Conservation (phyloP, 2,113 vertebrate genomes). For the Protobothrops mucrosquamatus region DNA sequence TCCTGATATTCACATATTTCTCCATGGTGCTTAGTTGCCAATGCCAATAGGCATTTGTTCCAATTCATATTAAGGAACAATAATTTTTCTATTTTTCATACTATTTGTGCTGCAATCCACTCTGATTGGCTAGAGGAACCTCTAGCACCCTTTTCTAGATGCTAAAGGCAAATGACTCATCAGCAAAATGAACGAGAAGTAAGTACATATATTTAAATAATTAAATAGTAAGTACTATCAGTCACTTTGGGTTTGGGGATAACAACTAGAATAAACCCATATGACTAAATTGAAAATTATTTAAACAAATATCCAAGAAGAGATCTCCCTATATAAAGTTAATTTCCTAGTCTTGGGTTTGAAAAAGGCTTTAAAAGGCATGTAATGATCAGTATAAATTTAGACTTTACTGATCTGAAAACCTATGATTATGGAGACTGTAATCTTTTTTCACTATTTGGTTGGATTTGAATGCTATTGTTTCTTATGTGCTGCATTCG, state of each 20-base stretch:
- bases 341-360: conserved; percentile 1
- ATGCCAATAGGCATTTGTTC: neutral
- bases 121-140: neutral
- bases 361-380: conserved; percentile 11
- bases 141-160: neutral
- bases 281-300: conserved; percentile 5
- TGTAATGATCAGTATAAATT: conserved; percentile 49
- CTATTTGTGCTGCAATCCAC: neutral
- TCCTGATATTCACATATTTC: neutral
- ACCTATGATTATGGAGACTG: conserved; percentile 49
- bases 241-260: conserved; percentile 19
- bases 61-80: neutral
- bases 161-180: rapidly evolving
- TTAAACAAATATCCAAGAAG: conserved; percentile 36
- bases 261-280: neutral
- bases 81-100: neutral
- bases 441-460: conserved; percentile 53
- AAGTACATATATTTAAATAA: neutral
- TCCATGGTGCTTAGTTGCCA: neutral
- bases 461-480: conserved; percentile 61
- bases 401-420: conserved; percentile 48
- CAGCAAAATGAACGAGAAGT: neutral
- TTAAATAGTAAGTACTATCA: neutral
- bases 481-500: conserved; percentile 41
- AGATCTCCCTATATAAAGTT: conserved; percentile 19